Conservation (phyloP, 1,140 invertebrate genomes). For the Odontomachus brunneus region DNA sequence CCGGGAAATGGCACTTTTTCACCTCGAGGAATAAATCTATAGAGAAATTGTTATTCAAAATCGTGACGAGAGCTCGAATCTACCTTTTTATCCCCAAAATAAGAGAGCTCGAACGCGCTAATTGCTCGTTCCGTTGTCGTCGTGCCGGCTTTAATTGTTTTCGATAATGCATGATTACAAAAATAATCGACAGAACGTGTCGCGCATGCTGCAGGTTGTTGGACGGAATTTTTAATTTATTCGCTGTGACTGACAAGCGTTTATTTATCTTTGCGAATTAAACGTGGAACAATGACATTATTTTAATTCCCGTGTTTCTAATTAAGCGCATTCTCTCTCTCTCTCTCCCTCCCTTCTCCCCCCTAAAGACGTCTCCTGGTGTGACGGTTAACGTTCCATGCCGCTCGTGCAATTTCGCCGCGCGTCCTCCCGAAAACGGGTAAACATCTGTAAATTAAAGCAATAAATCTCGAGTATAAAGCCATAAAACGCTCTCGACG, state of each 20-base stretch:
- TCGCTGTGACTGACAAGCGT: too few species aligned
- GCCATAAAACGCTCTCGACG: constrained; percentile 35
- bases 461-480: constrained; percentile 46
- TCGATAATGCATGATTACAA: too few species aligned
- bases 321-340: neutral
- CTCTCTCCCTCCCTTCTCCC: too few species aligned
- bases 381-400: neutral
- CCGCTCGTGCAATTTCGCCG: neutral
- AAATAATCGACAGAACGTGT: too few species aligned
- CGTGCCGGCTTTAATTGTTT: too few species aligned
- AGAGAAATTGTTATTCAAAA: constrained; percentile 8
- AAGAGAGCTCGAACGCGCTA: neutral
- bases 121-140: too few species aligned
- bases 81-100: neutral
- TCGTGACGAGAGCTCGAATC: neutral
- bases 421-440: neutral
- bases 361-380: too few species aligned
- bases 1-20: constrained; percentile 19
- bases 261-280: too few species aligned
- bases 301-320: neutral
- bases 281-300: too few species aligned
- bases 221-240: too few species aligned
- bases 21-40: neutral
- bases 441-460: constrained; percentile 58
- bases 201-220: too few species aligned